Percentiles rank a stretch among this genome's conserved stretches.
phyloP scores from a whole-genome alignment of 2,888 invertebrate genomes.

The Cecidostiba fungosa region DNA sequence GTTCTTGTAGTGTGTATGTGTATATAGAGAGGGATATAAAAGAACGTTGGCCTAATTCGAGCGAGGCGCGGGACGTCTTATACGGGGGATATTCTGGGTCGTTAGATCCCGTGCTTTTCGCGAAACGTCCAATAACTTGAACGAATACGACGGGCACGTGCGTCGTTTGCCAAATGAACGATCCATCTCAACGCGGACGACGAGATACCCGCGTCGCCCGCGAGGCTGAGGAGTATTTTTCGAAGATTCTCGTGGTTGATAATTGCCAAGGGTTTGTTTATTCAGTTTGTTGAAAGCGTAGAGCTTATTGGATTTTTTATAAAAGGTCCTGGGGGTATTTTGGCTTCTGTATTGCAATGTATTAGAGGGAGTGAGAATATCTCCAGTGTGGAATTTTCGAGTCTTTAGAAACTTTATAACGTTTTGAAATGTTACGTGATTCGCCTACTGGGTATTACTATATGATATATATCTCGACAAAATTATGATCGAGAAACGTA shows the following conservation, averaged over 20 bases:
- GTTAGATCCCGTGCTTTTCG: conserved; percentile 64
- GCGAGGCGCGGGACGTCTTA: conserved; percentile 42
- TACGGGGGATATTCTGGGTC: conserved; percentile 59
- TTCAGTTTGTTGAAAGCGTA: background rate
- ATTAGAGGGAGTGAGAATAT: background rate
- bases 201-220: background rate
- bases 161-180: conserved; percentile 64
- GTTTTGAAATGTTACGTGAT: too few relatives aligned
- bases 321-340: background rate
- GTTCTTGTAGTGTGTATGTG: background rate
- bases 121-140: conserved; percentile 66
- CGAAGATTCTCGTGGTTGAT: background rate
- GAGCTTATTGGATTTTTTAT: background rate
- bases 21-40: conserved; percentile 38
- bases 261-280: conserved; percentile 8
- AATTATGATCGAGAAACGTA: too few relatives aligned
- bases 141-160: conserved; percentile 66
- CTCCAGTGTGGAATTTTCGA: too few relatives aligned
- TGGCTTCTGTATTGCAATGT: background rate
- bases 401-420: too few relatives aligned
- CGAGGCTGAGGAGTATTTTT: background rate
- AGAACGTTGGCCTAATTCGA: conserved; percentile 61
- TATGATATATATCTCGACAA: too few relatives aligned
- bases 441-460: too few relatives aligned
- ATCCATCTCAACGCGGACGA: conserved; percentile 38